Evolutionary conservation across 1,140 invertebrate species (phyloP).

Genomic region (Ephestia elutella): DNA sequence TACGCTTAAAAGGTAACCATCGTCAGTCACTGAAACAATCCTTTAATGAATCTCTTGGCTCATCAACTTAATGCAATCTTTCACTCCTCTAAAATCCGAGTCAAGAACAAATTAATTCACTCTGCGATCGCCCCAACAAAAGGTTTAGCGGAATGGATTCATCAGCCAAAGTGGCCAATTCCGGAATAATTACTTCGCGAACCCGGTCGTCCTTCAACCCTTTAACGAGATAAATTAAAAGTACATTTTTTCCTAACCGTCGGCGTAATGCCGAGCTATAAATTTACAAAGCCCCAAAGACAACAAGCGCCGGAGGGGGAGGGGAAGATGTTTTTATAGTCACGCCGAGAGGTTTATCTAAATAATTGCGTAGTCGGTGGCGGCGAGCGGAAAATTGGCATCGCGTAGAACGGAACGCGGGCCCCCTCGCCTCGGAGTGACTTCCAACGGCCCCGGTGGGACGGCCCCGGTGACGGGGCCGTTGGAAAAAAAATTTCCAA

Average conservation of each 20-base stretch:
- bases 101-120: conserved; percentile 59
- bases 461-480: too few species aligned
- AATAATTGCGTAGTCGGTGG: conserved; percentile 71
- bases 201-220: conserved; percentile 70
- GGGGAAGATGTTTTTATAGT: conserved; percentile 72
- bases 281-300: conserved; percentile 71
- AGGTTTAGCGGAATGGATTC: conserved; percentile 62
- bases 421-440: too few species aligned
- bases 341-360: conserved; percentile 72
- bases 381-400: conserved; percentile 72
- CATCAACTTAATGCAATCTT: conserved; percentile 61
- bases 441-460: too few species aligned
- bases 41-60: conserved; percentile 34
- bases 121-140: conserved; percentile 52
- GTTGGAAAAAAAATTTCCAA: too few species aligned
- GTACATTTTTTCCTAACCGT: conserved; percentile 72
- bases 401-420: conserved; percentile 39
- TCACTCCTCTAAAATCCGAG: conserved; percentile 51
- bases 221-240: conserved; percentile 75
- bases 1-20: conserved; percentile 1
- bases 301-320: conserved; percentile 60
- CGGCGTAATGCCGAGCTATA: conserved; percentile 64
- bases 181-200: conserved; percentile 71
- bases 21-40: conserved; percentile 12
- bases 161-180: conserved; percentile 73